Evolutionary conservation across 2,888 invertebrate species (phyloP).

Genomic region (Maniola hyperantus): DNA sequence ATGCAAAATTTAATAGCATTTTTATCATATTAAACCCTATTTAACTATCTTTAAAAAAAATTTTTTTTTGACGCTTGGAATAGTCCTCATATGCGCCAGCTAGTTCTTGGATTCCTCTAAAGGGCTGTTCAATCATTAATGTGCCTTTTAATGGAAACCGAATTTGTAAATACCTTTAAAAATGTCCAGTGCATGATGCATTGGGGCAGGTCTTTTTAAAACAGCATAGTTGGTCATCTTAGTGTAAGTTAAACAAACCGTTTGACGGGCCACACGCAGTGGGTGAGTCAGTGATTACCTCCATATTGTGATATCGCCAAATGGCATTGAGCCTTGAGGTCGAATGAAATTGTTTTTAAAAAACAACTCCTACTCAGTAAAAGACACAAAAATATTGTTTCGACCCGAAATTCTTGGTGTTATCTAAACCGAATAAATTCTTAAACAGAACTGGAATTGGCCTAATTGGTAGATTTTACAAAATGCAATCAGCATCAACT

Average conservation of each 20-base stretch:
- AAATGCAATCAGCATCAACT: no score
- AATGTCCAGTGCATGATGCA: neutral
- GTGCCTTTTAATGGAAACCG: no score
- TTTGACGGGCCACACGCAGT: conserved; percentile 57
- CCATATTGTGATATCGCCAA: conserved; percentile 17
- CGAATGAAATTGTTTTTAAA: neutral
- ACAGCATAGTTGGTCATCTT: neutral
- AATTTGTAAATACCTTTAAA: no score
- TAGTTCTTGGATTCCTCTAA: no score
- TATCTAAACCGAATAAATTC: neutral
- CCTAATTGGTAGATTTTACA: no score
- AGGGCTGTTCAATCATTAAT: no score
- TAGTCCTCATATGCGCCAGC: no score
- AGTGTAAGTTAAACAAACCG: conserved; percentile 34
- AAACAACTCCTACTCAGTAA: neutral
- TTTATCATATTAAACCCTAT: no score
- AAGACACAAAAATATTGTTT: neutral
- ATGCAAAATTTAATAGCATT: no score
- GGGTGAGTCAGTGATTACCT: conserved; percentile 45
- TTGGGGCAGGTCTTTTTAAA: neutral
- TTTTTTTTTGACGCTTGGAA: no score
- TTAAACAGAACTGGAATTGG: no score
- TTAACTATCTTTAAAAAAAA: no score
- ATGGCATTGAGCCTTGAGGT: conserved; percentile 15
- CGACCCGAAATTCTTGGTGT: neutral